Conservation (phyloP, 2,888 invertebrate genomes). For the Tenthredo livida region DNA sequence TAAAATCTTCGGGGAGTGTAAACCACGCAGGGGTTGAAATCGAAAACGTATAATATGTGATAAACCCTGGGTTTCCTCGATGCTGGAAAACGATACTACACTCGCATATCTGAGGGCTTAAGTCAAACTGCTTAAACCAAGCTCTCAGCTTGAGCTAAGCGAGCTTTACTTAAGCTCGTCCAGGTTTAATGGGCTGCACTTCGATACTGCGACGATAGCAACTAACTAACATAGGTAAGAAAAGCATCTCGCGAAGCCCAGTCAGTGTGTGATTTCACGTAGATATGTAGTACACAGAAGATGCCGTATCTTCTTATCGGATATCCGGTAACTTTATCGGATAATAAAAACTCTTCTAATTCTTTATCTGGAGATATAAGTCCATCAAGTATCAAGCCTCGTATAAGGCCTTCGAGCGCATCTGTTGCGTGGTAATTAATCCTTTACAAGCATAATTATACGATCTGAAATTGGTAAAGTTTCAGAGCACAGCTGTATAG, state of each 20-base stretch:
- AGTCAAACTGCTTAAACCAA: constrained; percentile 7
- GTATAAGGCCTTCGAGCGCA: background rate
- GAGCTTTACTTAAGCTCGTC: constrained; percentile 30
- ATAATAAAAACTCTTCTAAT: background rate
- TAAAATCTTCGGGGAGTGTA: background rate
- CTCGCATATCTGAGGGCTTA: background rate
- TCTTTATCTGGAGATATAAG: background rate
- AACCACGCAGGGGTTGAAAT: background rate
- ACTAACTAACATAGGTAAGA: constrained; percentile 12
- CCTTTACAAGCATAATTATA: background rate
- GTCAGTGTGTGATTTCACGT: background rate
- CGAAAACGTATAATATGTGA: background rate
- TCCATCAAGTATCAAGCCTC: background rate
- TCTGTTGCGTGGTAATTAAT: constrained; percentile 19
- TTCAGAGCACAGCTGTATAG: background rate
- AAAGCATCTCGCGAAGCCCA: background rate
- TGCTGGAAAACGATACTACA: background rate
- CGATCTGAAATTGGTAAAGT: constrained; percentile 27
- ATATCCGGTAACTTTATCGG: background rate
- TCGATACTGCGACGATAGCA: background rate
- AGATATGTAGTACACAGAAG: background rate
- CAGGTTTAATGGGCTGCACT: constrained; percentile 32
- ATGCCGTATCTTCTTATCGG: background rate
- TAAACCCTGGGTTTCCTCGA: background rate
- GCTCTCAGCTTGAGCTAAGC: background rate